A percentile compares a stretch with the other conserved stretches of the same genome.
phyloP scores from a whole-genome alignment of 2,888 invertebrate species.

The Silvanus unidentatus region DNA sequence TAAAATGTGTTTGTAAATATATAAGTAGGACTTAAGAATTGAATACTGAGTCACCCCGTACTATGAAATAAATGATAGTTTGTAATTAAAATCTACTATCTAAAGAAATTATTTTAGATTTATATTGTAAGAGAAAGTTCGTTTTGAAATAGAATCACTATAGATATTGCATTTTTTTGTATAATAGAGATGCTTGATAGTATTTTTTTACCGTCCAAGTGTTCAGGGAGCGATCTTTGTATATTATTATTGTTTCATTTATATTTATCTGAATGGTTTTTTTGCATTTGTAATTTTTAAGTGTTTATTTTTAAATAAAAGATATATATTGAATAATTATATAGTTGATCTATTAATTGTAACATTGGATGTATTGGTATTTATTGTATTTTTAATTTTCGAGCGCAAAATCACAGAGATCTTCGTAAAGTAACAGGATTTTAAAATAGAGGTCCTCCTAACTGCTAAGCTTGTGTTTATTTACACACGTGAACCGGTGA shows the following conservation, averaged over 20 bases:
- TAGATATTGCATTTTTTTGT: no score
- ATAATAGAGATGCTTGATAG: conserved; percentile 4
- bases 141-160: no score
- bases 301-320: conserved; percentile 12
- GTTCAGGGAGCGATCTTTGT: conserved; percentile 13
- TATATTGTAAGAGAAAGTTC: no score
- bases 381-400: no score
- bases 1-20: no score
- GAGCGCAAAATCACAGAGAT: no score
- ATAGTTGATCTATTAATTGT: not conserved
- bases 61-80: conserved; percentile 10
- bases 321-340: conserved; percentile 7
- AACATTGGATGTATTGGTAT: not conserved
- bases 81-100: no score
- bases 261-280: conserved; percentile 9
- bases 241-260: not conserved
- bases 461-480: no score
- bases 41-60: conserved; percentile 11
- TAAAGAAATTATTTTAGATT: conserved; percentile 1
- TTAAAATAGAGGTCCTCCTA: no score
- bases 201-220: conserved; percentile 15
- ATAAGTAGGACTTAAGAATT: not conserved
- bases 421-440: no score
- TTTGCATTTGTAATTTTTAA: conserved; percentile 10
- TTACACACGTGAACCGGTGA: no score